phyloP scores from a whole-genome alignment of 2,888 invertebrate species.

The Galerucella nymphaeae region DNA sequence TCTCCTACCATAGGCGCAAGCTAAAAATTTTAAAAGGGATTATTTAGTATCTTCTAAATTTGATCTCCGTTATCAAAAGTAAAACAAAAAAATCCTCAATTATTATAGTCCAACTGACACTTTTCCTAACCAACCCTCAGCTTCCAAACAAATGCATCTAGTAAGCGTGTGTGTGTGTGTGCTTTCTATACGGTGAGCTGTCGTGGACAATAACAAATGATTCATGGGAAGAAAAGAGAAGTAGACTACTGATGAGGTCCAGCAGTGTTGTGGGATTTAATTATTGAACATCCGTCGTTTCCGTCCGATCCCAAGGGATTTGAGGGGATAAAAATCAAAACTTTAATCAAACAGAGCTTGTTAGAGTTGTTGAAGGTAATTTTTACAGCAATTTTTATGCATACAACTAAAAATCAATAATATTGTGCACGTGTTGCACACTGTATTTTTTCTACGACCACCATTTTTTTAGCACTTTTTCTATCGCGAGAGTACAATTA shows the following conservation, averaged over 20 bases:
- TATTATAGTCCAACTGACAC: slow-evolving; percentile 21
- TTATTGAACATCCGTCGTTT: slow-evolving; percentile 6
- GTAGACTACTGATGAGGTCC: slow-evolving; percentile 16
- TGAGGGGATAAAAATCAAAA: slow-evolving; percentile 5
- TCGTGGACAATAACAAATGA: slow-evolving; percentile 62
- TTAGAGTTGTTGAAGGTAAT: no score
- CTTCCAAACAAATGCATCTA: slow-evolving; percentile 42
- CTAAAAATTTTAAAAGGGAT: no score
- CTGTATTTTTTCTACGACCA: no score
- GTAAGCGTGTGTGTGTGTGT: slow-evolving; percentile 46
- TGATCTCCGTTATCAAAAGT: no score
- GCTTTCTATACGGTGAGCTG: slow-evolving; percentile 53
- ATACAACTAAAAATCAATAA: no score
- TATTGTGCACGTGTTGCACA: no score
- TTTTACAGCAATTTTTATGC: no score
- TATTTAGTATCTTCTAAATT: no score
- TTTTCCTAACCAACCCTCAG: slow-evolving; percentile 18
- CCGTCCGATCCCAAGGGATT: neutral
- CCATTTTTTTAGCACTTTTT: no score
- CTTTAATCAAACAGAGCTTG: slow-evolving; percentile 11
- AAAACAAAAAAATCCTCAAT: neutral
- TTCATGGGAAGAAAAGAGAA: slow-evolving; percentile 50
- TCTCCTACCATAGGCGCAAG: no score
- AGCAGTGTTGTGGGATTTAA: slow-evolving; percentile 7
- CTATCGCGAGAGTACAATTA: no score